These are phyloP conservation scores for Drosophila trapezifrons DNA, from an alignment of 1,140 invertebrate species.

Conservation along the genomic window DNA sequence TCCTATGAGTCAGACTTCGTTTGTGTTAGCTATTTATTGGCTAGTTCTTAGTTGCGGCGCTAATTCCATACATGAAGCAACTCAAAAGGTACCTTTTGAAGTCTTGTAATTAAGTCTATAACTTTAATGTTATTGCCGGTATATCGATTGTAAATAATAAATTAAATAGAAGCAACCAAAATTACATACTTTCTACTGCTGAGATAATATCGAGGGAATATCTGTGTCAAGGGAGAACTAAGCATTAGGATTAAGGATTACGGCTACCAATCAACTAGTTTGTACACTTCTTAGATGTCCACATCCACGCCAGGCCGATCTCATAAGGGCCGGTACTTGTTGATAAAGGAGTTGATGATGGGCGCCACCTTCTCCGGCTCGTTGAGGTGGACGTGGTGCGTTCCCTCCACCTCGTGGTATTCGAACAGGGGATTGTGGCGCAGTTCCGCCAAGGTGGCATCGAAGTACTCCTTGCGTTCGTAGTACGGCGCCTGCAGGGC, in stretches of 20 bases:
- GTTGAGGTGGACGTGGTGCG: conserved; percentile 91
- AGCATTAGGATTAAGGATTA: conserved; percentile 3
- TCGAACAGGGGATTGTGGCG: conserved; percentile 86
- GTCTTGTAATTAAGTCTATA: conserved; percentile 64
- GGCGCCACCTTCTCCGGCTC: conserved; percentile 87
- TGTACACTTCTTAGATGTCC: conserved; percentile 17
- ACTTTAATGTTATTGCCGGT: conserved; percentile 76
- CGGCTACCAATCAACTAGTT: conserved; percentile 10
- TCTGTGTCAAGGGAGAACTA: conserved; percentile 15
- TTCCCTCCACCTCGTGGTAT: conserved; percentile 87
- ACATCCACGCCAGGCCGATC: neutral
- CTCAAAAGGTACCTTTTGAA: conserved; percentile 55
- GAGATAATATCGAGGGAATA: conserved; percentile 38
- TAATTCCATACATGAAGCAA: conserved; percentile 59
- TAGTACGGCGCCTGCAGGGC: conserved; percentile 86
- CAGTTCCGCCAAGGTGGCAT: conserved; percentile 86
- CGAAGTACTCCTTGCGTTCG: conserved; percentile 85
- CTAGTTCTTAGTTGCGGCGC: conserved; percentile 53
- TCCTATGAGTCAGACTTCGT: conserved; percentile 4
- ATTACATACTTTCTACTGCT: neutral
- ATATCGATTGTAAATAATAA: conserved; percentile 77
- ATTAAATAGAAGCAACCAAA: conserved; percentile 71
- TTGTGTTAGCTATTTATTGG: conserved; percentile 48
- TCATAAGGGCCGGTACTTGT: conserved; percentile 84
- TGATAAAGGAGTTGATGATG: conserved; percentile 86